A percentile compares a stretch with the other conserved stretches of the same genome.
phyloP scores from a whole-genome alignment of 1,140 invertebrate species.

The Platyscapa corneri region DNA sequence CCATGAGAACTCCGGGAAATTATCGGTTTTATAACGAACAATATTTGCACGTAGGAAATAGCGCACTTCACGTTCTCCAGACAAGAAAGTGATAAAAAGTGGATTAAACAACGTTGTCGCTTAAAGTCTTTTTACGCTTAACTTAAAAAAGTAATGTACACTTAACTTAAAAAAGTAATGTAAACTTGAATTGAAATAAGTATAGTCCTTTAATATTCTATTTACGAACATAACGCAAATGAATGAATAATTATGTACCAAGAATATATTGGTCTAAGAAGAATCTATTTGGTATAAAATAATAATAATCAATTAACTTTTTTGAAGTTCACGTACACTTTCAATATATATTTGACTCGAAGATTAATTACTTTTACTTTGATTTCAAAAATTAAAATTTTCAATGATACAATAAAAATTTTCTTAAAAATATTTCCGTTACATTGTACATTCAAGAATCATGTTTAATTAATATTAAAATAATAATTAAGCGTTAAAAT shows the following conservation, averaged over 20 bases:
- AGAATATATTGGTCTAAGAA: background rate
- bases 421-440: too few relatives aligned
- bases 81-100: constrained; percentile 17
- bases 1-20: constrained; percentile 59
- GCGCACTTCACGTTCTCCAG: background rate
- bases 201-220: background rate
- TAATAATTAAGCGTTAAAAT: too few relatives aligned
- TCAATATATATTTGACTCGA: too few relatives aligned
- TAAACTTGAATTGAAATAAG: background rate
- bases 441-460: too few relatives aligned
- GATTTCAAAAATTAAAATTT: too few relatives aligned
- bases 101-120: constrained; percentile 2
- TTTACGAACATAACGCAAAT: background rate
- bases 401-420: too few relatives aligned
- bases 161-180: background rate
- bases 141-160: background rate
- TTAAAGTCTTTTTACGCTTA: background rate
- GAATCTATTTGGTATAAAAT: too few relatives aligned
- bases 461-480: too few relatives aligned
- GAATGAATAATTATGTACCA: background rate
- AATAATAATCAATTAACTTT: too few relatives aligned
- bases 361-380: too few relatives aligned
- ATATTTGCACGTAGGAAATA: constrained; percentile 44
- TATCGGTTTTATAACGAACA: constrained; percentile 64
- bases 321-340: too few relatives aligned